Conservation (phyloP, 2,113 vertebrate species). For the Azemiops feae region DNA sequence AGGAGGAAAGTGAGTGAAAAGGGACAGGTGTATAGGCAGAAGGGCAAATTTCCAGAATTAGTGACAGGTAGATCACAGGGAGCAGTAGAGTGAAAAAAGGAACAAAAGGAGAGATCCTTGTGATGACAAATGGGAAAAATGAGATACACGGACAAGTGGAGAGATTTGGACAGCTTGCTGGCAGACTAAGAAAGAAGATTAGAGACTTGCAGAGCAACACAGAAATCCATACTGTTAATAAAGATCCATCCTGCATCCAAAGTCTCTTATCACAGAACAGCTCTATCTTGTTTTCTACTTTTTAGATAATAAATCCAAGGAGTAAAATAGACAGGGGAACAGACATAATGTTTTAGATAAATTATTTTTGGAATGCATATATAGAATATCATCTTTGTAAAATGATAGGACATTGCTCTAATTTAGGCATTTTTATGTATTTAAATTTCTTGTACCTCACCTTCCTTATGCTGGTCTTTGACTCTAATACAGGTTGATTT, state of each 20-base stretch:
- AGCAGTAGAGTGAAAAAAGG: not conserved
- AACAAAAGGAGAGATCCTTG: not conserved
- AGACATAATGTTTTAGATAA: not conserved
- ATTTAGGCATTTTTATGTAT: not conserved
- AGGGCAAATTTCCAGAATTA: not conserved
- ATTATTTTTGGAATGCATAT: not conserved
- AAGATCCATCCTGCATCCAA: not conserved
- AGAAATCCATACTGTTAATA: not conserved
- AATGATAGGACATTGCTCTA: not conserved
- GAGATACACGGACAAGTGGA: slow-evolving; percentile 23
- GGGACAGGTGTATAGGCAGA: not conserved
- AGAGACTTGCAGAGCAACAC: not conserved
- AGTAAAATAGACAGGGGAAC: not conserved
- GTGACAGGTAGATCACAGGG: not conserved
- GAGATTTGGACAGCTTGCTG: not conserved
- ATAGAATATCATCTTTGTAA: not conserved
- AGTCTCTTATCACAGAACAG: not conserved
- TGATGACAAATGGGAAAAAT: slow-evolving; percentile 19
- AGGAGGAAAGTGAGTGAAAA: not conserved
- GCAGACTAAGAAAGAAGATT: not conserved
- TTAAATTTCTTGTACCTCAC: not conserved
- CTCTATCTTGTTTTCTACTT: not conserved
- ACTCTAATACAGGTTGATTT: not conserved
- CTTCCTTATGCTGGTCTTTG: not conserved
- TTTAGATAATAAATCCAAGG: not conserved